Percentiles rank a stretch among this genome's conserved stretches.
These are phyloP conservation scores for Taxidea taxus DNA, from an alignment of 2,113 vertebrate species.

Conservation along the genomic window DNA sequence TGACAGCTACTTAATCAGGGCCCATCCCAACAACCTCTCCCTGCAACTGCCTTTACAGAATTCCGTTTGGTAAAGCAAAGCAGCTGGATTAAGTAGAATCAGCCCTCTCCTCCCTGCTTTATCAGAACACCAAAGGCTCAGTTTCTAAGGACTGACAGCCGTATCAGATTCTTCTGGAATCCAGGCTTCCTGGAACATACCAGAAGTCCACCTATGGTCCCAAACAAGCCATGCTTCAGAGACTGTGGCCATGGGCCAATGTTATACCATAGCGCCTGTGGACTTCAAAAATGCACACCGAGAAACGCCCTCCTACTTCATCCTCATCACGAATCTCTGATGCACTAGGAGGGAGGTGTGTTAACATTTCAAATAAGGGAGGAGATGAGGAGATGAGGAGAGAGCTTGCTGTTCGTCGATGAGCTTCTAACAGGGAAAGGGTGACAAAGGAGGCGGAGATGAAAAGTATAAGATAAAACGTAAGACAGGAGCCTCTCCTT, in stretches of 20 bases:
- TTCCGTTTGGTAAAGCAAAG: not conserved
- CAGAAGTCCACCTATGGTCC: not conserved
- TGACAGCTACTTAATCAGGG: not conserved
- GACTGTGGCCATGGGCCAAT: fast-evolving
- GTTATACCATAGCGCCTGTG: not conserved
- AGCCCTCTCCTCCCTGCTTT: not conserved
- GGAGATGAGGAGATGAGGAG: not conserved
- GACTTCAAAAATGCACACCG: not conserved
- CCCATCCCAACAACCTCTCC: not conserved
- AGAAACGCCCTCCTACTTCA: not conserved
- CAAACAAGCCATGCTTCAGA: not conserved
- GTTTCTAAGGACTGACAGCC: not conserved
- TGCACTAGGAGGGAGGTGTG: not conserved
- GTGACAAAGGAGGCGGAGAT: not conserved
- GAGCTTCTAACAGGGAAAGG: not conserved
- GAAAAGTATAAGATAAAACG: not conserved
- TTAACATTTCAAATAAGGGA: not conserved
- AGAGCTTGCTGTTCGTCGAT: not conserved
- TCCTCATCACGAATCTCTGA: not conserved
- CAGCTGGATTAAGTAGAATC: not conserved
- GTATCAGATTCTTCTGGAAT: not conserved
- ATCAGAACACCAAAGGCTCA: not conserved
- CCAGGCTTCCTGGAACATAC: not conserved
- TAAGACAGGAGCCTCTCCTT: not conserved
- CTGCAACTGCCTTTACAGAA: not conserved